A percentile compares a stretch with the other conserved stretches of the same genome.
These are phyloP conservation scores for Mythimna albipuncta DNA, from an alignment of 2,888 invertebrate species.

Conservation along the genomic window DNA sequence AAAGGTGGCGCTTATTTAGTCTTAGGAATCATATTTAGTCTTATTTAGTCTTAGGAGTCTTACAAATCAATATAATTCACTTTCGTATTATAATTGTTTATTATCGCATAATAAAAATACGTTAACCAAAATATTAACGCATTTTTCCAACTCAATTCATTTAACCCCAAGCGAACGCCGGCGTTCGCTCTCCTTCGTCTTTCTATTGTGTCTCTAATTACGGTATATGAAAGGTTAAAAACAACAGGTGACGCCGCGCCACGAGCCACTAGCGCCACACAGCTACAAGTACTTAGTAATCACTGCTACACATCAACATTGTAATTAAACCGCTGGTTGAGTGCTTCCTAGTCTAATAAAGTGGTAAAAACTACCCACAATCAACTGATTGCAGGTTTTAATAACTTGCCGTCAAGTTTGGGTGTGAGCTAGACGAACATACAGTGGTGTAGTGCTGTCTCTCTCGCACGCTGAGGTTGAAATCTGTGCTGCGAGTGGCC, in stretches of 20 bases:
- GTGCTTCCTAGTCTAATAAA: constrained; percentile 82
- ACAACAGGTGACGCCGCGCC: constrained; percentile 24
- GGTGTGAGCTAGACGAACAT: constrained; percentile 70
- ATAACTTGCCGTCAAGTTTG: constrained; percentile 80
- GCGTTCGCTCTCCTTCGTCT: too few species aligned
- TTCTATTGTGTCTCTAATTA: too few species aligned
- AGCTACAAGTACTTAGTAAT: constrained; percentile 46
- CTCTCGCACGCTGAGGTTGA: constrained; percentile 75
- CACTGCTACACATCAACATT: constrained; percentile 58
- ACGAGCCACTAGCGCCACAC: constrained; percentile 28
- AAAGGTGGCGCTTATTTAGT: neutral
- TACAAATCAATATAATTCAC: neutral
- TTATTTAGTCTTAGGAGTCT: neutral
- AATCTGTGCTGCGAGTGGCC: constrained; percentile 85
- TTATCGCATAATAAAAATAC: too few species aligned
- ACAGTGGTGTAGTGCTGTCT: constrained; percentile 64
- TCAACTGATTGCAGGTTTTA: constrained; percentile 87
- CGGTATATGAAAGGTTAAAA: neutral
- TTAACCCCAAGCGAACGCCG: too few species aligned
- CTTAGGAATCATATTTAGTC: too few species aligned
- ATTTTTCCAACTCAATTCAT: neutral
- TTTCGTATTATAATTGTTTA: neutral
- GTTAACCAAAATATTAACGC: too few species aligned
- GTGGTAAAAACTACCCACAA: constrained; percentile 82
- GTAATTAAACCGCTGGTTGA: constrained; percentile 80